A percentile compares a stretch with the other conserved stretches of the same genome.
Evolutionary conservation across 2,888 invertebrate genomes (phyloP).

Genomic region (Zygogramma bicolorata): DNA sequence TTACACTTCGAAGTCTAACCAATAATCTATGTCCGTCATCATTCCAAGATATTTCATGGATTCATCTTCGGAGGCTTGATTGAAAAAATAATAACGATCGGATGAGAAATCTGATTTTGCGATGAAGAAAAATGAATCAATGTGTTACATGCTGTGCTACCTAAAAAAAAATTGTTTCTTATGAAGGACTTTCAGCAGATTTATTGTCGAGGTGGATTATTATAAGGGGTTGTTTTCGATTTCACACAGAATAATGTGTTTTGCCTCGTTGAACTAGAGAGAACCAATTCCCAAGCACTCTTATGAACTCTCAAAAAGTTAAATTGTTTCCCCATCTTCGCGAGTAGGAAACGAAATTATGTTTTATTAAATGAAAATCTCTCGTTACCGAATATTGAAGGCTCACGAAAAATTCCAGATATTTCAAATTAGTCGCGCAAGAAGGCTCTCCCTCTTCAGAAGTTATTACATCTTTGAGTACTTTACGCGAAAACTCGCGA

Average conservation of each 20-base stretch:
- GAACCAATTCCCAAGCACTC: not conserved
- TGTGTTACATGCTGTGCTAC: not conserved
- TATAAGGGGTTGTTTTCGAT: not conserved
- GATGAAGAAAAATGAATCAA: no score
- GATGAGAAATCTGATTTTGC: no score
- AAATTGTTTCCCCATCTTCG: slow-evolving; percentile 19
- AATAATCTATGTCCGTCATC: no score
- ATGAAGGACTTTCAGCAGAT: not conserved
- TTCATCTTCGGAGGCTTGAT: no score
- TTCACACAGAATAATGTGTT: not conserved
- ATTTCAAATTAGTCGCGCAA: slow-evolving; percentile 12
- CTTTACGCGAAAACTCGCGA: not conserved
- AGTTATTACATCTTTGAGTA: not conserved
- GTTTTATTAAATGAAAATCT: slow-evolving; percentile 35
- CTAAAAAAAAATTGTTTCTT: not conserved
- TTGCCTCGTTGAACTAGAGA: not conserved
- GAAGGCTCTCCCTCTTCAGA: not conserved
- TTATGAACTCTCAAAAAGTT: slow-evolving; percentile 13
- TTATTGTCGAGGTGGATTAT: not conserved
- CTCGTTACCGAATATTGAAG: slow-evolving; percentile 31
- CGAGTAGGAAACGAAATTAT: slow-evolving; percentile 31
- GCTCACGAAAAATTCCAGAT: slow-evolving; percentile 39
- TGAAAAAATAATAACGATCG: no score
- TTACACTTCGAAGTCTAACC: no score
- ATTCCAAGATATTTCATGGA: no score